Evolutionary conservation across 1,140 invertebrate species (phyloP), one percentile per base, ranked within the genome.

Genomic region (Polyergus mexicanus): DNA sequence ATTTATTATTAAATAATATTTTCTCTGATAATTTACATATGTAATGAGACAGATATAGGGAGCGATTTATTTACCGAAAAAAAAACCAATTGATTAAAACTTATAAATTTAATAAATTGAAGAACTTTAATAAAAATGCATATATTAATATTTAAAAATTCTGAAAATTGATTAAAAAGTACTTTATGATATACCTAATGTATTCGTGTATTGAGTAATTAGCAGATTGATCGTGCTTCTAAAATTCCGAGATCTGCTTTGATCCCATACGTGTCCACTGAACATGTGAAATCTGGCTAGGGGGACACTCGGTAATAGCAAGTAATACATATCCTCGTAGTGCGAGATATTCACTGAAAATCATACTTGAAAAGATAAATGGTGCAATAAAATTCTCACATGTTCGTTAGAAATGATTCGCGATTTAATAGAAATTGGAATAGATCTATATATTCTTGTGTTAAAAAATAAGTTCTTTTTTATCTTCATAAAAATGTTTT

Each of bases 201-300:
- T 95, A 28, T 92, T 87, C 16, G 94, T 92, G 74, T 95, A 95
- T 89, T 95, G 85, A 22, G 88, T 85, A 66, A 95, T 94, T 16
- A 95, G 91, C n/a, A 95, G 87, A 83, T 91, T 91, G 38, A 95
- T 91, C 58, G 94, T 95, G 41, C 90, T 91, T 66, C 94, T 91
- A 71, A 95, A 95, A 78, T 95, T 95, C 16, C 95, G 92, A 11
- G 94, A 93, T 87, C 94, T 93, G 87, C 93, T 95, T 72, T 95
- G 95, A 65, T 95, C 95, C 95, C 95, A 95, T 54, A 95, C 94
- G 25, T 94, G 91, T 16, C 94, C 94, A 65, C 93, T 93, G 87
- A 92, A 94, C 92, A 95, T 94, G 80, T 94, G 92, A 87, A 95
- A 95, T 65, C 92, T 90, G 1, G 92, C 91, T 56, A 95, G 85